These are phyloP conservation scores for Pterocles burchelli DNA, from an alignment of 2,113 vertebrate genomes.

Conservation along the genomic window DNA sequence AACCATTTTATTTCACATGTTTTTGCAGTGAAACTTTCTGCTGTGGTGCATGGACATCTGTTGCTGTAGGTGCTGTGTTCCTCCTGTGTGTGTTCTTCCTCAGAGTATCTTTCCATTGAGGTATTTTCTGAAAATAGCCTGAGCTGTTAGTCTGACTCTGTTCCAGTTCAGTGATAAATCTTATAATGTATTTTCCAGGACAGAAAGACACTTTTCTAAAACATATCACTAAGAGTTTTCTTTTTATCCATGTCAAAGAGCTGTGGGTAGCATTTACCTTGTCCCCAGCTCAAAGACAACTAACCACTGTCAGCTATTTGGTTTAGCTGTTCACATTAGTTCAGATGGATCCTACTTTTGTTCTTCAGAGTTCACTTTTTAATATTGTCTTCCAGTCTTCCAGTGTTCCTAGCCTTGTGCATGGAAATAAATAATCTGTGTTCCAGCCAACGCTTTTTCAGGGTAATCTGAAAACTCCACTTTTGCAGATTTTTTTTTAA, in stretches of 20 bases:
- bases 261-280: neutral
- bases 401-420: neutral
- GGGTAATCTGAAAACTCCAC: neutral
- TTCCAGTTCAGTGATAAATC: neutral
- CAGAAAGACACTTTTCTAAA: neutral
- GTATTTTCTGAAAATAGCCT: neutral
- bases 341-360: neutral
- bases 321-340: neutral
- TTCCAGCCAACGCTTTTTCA: neutral
- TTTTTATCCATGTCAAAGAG: neutral
- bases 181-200: neutral
- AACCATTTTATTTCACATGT: neutral
- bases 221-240: neutral
- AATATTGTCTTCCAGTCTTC: neutral
- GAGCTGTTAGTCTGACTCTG: neutral
- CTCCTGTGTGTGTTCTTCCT: neutral
- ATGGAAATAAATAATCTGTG: neutral
- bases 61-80: neutral
- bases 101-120: neutral
- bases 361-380: neutral
- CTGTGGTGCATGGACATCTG: neutral
- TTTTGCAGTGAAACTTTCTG: neutral
- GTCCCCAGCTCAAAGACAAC: neutral
- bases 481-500: neutral
- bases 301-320: neutral